Evolutionary conservation across 2,888 invertebrate genomes (phyloP).

Genomic region (Nephrotoma flavescens): DNA sequence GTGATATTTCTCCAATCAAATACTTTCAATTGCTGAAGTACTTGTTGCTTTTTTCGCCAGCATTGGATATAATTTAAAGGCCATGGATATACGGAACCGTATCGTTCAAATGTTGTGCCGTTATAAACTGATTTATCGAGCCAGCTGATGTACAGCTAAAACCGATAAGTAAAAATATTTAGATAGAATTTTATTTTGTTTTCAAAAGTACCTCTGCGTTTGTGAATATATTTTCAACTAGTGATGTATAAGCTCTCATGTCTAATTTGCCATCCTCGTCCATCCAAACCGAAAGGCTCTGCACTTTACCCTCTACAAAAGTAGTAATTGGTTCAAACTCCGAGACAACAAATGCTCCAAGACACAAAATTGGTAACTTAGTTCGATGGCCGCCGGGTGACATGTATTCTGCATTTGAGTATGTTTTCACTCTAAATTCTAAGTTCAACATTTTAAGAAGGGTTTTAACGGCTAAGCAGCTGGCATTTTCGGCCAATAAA

Average conservation of each 20-base stretch:
- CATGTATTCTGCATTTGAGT: constrained; percentile 91
- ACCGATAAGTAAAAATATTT: constrained; percentile 8
- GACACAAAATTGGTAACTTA: constrained; percentile 79
- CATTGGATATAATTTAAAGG: constrained; percentile 75
- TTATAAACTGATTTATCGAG: constrained; percentile 63
- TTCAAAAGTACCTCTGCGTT: constrained; percentile 62
- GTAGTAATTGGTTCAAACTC: constrained; percentile 86
- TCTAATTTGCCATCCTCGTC: constrained; percentile 69
- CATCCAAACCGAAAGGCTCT: constrained; percentile 55
- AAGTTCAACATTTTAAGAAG: constrained; percentile 84
- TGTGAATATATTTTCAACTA: constrained; percentile 75
- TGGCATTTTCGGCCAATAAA: constrained; percentile 83
- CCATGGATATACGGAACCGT: constrained; percentile 87
- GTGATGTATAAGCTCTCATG: constrained; percentile 83
- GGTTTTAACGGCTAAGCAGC: constrained; percentile 83
- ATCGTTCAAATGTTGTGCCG: constrained; percentile 67
- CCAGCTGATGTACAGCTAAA: constrained; percentile 75
- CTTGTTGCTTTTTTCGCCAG: constrained; percentile 52
- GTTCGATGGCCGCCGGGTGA: constrained; percentile 68
- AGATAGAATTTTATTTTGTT: constrained; percentile 12
- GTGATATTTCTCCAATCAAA: constrained; percentile 72
- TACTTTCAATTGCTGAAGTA: constrained; percentile 56
- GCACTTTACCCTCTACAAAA: constrained; percentile 74
- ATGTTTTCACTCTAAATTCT: constrained; percentile 63
- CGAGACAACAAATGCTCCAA: constrained; percentile 75